Evolutionary conservation across 2,113 vertebrate species (phyloP).

Genomic region (Syngnathus typhle): DNA sequence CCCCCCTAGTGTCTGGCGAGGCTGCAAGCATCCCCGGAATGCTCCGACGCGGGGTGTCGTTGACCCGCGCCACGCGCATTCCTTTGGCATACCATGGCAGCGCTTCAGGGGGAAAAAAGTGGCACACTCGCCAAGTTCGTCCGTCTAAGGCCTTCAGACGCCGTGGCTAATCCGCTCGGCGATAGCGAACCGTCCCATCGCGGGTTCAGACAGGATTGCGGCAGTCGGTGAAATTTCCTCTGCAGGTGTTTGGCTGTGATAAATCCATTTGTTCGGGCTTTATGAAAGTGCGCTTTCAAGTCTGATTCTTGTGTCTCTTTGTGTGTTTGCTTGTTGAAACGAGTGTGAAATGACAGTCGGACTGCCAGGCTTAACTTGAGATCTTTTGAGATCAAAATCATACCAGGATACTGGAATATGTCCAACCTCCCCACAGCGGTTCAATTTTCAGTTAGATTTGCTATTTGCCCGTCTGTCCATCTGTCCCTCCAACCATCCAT

Average conservation of each 20-base stretch:
- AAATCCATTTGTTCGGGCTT: constrained; percentile 45
- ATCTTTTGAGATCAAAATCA: constrained; percentile 3
- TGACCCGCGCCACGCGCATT: constrained; percentile 53
- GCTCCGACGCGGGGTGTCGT: constrained; percentile 52
- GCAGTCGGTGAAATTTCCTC: constrained; percentile 43
- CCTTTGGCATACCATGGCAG: constrained; percentile 53
- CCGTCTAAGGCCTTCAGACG: constrained; percentile 67
- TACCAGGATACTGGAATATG: not conserved
- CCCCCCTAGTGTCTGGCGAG: constrained; percentile 55
- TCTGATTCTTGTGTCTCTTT: constrained; percentile 14
- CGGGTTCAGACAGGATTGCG: constrained; percentile 33
- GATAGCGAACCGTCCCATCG: constrained; percentile 56
- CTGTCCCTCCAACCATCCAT: too few relatives aligned
- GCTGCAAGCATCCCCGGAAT: constrained; percentile 69
- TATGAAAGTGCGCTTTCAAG: constrained; percentile 43
- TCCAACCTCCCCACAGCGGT: not conserved
- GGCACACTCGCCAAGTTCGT: constrained; percentile 56
- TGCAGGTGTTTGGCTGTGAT: constrained; percentile 44
- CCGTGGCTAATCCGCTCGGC: constrained; percentile 65
- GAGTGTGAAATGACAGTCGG: constrained; percentile 2
- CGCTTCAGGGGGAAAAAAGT: constrained; percentile 51
- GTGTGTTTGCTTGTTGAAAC: constrained; percentile 1
- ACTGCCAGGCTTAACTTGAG: not conserved
- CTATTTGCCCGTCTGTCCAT: not conserved
- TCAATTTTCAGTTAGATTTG: not conserved